Evolutionary conservation across 2,888 invertebrate genomes (phyloP).

Genomic region (Ephialtes manifestator): DNA sequence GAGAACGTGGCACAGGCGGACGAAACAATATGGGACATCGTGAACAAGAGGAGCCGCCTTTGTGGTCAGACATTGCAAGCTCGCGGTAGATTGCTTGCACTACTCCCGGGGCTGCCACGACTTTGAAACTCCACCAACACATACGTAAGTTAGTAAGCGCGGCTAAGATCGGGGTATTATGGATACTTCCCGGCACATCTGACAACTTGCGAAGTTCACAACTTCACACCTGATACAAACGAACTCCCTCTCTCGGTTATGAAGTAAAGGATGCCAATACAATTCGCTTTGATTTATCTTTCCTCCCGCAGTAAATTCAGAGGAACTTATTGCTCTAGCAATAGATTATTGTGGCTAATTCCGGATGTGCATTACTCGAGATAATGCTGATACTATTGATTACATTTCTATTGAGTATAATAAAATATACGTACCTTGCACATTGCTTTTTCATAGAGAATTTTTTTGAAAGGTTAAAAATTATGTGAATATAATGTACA

Average conservation of each 20-base stretch:
- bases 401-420: no score
- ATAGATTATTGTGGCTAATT: not conserved
- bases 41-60: not conserved
- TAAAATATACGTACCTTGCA: no score
- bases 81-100: constrained; percentile 62
- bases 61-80: not conserved
- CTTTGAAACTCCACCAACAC: constrained; percentile 36
- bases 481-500: no score
- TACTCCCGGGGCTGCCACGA: constrained; percentile 67
- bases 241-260: not conserved
- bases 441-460: no score
- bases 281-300: constrained; percentile 4
- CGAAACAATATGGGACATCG: constrained; percentile 28
- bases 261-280: not conserved
- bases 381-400: no score
- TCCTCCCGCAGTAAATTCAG: not conserved
- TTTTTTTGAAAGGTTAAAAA: no score
- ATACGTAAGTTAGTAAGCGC: constrained; percentile 60
- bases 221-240: constrained; percentile 38
- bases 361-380: not conserved
- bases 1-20: constrained; percentile 24
- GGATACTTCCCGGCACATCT: constrained; percentile 66
- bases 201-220: constrained; percentile 76
- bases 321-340: not conserved
- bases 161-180: constrained; percentile 64